Conservation (phyloP, 2,113 vertebrate genomes). For the Pleuronectes platessa region DNA sequence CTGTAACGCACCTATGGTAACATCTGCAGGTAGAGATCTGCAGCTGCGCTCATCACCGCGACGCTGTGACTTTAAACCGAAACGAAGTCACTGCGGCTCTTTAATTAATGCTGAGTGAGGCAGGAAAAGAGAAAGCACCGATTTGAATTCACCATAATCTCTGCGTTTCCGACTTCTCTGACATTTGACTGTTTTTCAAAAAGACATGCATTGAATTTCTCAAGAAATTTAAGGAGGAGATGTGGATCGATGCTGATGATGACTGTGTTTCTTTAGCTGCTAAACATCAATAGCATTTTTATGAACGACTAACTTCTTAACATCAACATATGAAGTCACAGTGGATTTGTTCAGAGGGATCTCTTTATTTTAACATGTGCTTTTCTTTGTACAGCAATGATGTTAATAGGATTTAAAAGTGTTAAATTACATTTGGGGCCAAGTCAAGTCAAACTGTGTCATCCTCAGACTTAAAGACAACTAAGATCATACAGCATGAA, state of each 20-base stretch:
- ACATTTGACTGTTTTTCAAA: constrained; percentile 53
- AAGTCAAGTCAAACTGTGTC: no score
- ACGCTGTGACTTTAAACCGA: constrained; percentile 68
- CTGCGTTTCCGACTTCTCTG: constrained; percentile 29
- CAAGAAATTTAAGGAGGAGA: constrained; percentile 41
- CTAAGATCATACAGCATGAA: background rate
- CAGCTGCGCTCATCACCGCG: constrained; percentile 35
- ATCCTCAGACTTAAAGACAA: no score
- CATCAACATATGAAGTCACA: background rate
- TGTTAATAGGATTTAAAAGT: no score
- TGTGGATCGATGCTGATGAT: background rate
- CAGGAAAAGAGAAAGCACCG: constrained; percentile 33
- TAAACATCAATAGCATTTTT: background rate
- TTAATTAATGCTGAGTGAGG: constrained; percentile 10
- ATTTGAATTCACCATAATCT: constrained; percentile 23
- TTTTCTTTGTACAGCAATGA: background rate
- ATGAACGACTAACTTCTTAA: no score
- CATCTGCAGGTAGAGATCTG: constrained; percentile 55
- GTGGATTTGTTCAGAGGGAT: background rate
- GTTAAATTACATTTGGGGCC: no score
- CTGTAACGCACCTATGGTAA: constrained; percentile 39
- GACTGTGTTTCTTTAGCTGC: background rate
- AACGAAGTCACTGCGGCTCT: constrained; percentile 31
- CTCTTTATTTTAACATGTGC: background rate
- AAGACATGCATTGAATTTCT: constrained; percentile 57